Evolutionary conservation across 2,113 vertebrate genomes (phyloP), one percentile per base, ranked within the genome.

Genomic region (Conger conger): DNA sequence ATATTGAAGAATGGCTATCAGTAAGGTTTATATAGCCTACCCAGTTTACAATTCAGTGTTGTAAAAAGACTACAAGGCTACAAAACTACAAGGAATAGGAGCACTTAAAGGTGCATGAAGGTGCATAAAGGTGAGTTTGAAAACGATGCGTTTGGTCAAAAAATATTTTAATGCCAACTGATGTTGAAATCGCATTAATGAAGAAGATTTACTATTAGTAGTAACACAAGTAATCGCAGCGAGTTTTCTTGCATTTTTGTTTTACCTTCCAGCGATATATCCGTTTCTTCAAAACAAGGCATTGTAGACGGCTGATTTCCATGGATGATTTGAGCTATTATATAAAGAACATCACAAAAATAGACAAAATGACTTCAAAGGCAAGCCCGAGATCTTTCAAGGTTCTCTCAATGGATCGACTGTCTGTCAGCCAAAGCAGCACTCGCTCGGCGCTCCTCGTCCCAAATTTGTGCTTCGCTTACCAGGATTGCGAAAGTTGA

Each of bases 201-300:
- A 3, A 20, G 17, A 63, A 63, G 2, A 63, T 4, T 27, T 63
- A 63, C 57, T 7, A 63, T 4, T 63, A 23, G 23, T 63, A 63
- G 57, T 73, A 38, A 27, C 30, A 68, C 77, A 27, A 53, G 53
- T 17, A 77, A 30, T 35, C 53, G 42, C 33, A 77, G 23, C n/a
- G 37, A 45, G 13, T 83, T 9, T n/a, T 45, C 30, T 83, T 82
- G 27, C 37, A 63, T 20, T 63, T 63, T 63, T 63, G 18, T n/a
- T 35, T 83, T 77, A 83, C 82, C 82, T 83, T 77, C 38, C 73
- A 83, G 27, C 45, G 80, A 42, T 15, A 83, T 83, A 76, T 50
- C 82, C 37, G 1, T 16, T 9, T 50, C 63, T 36, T 73, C 30
- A 45, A 68, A 83, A 83, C 38, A 73, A 54, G 45, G 33, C 42